Evolutionary conservation across 2,888 invertebrate species (phyloP), one percentile per base, ranked within the genome.

Genomic region (Cryptophagus acutangulus): DNA sequence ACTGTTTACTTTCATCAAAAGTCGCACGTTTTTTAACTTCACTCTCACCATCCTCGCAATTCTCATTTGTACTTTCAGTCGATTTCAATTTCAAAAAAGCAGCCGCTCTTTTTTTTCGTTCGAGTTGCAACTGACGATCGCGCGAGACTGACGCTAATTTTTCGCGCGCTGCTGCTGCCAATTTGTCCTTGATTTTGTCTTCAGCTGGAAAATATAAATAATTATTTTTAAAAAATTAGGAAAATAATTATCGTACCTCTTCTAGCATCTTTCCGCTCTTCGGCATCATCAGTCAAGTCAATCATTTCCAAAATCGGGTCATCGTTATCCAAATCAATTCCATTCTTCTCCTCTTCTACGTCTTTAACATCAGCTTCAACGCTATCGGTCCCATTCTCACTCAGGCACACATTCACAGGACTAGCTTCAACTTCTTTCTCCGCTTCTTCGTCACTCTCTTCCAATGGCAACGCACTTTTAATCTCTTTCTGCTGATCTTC

Each of bases 51-150:
- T 13, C 17, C 34, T 41, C 36, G 40, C 40, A 12, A 38, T 25
- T 29, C 38, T 37, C n/a, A n/a, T n/a, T n/a, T n/a, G n/a, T n/a
- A n/a, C n/a, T n/a, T n/a, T n/a, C n/a, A n/a, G 50, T 58, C 3
- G 63, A 59, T 51, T 67, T 67, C n/a, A 66, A 36, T 46, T 64
- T 78, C 69, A 59, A 74, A 66, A 93, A 91, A 61, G 86, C 84
- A 6, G 87, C 84, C 0, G 90, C 91, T 54, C 86, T 84, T 16
- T 81, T 79, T 52, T 88, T 83, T 0, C 92, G 71, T 62, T 88
- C 88, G 51, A 80, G 60, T 58, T 87, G 85, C 43, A 84, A 46
- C 2, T 66, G 66, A 36, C 44, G 52, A 39, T 79, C 78, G 55
- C 74, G 67, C 54, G 72, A 61, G 62, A 73, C 66, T 60, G 76